Evolutionary conservation across 2,113 vertebrate species (phyloP).

Genomic region (Macaca mulatta): DNA sequence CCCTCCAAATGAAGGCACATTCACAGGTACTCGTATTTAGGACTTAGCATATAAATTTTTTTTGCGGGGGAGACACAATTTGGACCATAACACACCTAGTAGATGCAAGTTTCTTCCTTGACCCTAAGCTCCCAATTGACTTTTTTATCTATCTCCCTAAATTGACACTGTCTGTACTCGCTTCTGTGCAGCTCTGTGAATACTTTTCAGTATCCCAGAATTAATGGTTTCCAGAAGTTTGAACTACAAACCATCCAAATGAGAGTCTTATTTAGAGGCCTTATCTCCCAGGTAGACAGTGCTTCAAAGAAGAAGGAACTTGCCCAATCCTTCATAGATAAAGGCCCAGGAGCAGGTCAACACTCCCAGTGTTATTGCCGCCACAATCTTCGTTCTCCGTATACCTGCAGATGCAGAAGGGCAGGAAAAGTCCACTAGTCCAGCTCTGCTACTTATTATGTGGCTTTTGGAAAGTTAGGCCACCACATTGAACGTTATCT

Average conservation of each 20-base stretch:
- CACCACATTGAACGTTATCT: no score
- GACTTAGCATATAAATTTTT: neutral
- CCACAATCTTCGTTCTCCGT: neutral
- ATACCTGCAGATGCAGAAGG: neutral
- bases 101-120: neutral
- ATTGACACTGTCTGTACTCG: neutral
- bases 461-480: neutral
- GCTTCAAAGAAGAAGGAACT: neutral
- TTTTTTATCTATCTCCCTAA: neutral
- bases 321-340: neutral
- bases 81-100: neutral
- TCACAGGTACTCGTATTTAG: neutral
- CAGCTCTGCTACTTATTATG: neutral
- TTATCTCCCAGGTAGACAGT: neutral
- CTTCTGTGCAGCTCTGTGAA: neutral
- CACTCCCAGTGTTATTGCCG: fast-evolving
- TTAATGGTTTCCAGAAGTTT: neutral
- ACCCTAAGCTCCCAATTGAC: neutral
- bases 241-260: neutral
- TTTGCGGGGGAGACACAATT: neutral
- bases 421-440: neutral
- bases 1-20: neutral
- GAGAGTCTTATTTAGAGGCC: neutral
- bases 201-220: neutral
- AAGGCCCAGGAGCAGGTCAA: neutral